Base-by-base conservation (phyloP, 1,140 invertebrate genomes). In the Pseudobourletiella spinata region DNA sequence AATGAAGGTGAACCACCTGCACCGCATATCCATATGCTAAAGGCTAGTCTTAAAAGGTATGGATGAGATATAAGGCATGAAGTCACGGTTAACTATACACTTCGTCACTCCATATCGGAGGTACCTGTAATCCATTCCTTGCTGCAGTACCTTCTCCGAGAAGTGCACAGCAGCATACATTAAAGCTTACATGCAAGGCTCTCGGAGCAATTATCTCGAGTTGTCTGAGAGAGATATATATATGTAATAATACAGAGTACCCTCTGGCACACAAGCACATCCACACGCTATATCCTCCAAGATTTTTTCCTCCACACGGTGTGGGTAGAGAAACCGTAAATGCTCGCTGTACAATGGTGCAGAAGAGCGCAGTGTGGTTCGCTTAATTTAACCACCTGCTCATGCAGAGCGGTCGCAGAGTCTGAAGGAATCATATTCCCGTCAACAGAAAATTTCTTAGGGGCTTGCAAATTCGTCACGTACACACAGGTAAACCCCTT, bases 1-100 rank as follows among this genome's bases (percentile, higher is more conserved):
- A 22, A 11, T 48, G 44, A 48, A 48, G 44, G 44, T 48, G 44
- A 48, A 48, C 44, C 44, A 48, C 44, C 44, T 48, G 44, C 44
- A 18, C 18, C n/a, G 32, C n/a, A 39, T 39, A n/a, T 39, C 32
- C n/a, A 39, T 39, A 39, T 39, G 32, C 32, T n/a, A n/a, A n/a
- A n/a, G n/a, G n/a, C n/a, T n/a, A n/a, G n/a, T n/a, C n/a, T n/a
- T n/a, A n/a, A n/a, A n/a, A n/a, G 8, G 32, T 39, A 39, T 39
- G n/a, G 32, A 8, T 39, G 8, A 11, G 8, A 39, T 39, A 11
- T 39, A n/a, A n/a, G 32, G n/a, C n/a, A 11, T 8, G 8, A 39
- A 8, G n/a, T 11, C n/a, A 39, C n/a, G n/a, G 32, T 39, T 39
- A 39, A n/a, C n/a, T 39, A 39, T 39, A 39, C 32, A 39, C 32